Base-by-base conservation (phyloP, 2,888 invertebrate genomes). In the Zonitis immaculata region DNA sequence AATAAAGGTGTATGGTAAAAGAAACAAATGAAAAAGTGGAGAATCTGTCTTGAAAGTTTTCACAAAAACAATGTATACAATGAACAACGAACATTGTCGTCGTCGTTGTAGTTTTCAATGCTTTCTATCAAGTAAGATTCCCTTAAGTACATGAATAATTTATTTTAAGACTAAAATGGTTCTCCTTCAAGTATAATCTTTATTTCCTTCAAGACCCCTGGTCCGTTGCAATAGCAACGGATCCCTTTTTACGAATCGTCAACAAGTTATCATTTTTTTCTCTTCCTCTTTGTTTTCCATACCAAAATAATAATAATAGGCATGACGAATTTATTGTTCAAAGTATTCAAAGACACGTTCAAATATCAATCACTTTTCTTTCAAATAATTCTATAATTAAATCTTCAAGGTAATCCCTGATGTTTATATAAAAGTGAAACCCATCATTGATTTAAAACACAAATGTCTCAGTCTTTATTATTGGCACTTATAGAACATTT, bases 61-160 rank as follows among this genome's bases (percentile, higher is more conserved):
- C 51, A 26, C 51, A 49, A 54, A 5, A 56, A 57, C n/a, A n/a
- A n/a, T n/a, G n/a, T n/a, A n/a, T n/a, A 57, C 54, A 57, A 52
- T 57, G 54, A 52, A 49, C 47, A 56, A 52, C 32, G 52, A 56
- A 44, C 42, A 49, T 42, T 46, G 16, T 20, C 47, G 5, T 22
- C 22, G 52, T 35, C 42, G 49, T 42, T 46, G 16, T 20, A 43
- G 5, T 22, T 5, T 44, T 39, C 25, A 52, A 49, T 52, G 52
- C 49, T 20, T 56, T 56, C 56, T 44, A 56, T 56, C 56, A 56
- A 52, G 25, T 44, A 11, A 46, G 52, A 52, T 47, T 49, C 43
- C 49, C 47, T 47, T 49, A 56, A 56, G 56, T 56, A 52, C 56
- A 56, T 56, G 56, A 56, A 56, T 56, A 52, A 56, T 56, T 56